Base-by-base conservation (phyloP, 2,113 vertebrate genomes). In the Odocoileus virginianus region DNA sequence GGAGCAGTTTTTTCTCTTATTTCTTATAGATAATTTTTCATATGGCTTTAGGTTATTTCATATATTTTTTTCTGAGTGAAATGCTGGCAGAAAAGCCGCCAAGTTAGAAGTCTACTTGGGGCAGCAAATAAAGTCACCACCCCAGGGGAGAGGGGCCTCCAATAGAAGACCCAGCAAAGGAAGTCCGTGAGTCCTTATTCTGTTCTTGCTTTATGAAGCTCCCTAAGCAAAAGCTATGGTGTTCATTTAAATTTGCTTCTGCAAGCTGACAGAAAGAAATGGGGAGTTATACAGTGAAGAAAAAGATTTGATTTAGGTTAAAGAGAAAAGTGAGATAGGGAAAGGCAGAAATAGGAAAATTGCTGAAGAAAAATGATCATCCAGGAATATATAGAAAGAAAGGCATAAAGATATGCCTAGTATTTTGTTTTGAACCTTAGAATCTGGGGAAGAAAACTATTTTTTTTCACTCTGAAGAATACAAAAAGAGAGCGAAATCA, bases 181-280 rank as follows among this genome's bases (percentile, higher is more conserved):
- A 57, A 28, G 33, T 14, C 12, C 55, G 71, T 36, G 30, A 19
- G 36, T 79, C n/a, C 79, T 85, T 33, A 7, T 71, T 64, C 30
- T 79, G 25, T 57, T 52, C 16, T 64, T 96, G 27, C 40, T 82
- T 58, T 86, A 10, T 25, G 6, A n/a, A 57, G 61, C 81, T 5
- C 21, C 45, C 55, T 25, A 54, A 64, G 67, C 60, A 36, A 23
- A 71, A 87, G 52, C 33, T 58, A 13, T 13, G 21, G 43, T 82
- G 28, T 85, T 64, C 30, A 88, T 85, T 91, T 91, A 76, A 91
- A 92, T 88, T 57, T 95, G 50, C 21, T 90, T 95, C 64, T 64
- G 3, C 33, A 23, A 23, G 19, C 83, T 83, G 15, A 25, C 45
- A 47, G 52, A 67, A 83, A 60, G 50, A 78, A 89, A 95, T 52